phyloP scores from a whole-genome alignment of 2,888 invertebrate species.

The Antheraea yamamai region DNA sequence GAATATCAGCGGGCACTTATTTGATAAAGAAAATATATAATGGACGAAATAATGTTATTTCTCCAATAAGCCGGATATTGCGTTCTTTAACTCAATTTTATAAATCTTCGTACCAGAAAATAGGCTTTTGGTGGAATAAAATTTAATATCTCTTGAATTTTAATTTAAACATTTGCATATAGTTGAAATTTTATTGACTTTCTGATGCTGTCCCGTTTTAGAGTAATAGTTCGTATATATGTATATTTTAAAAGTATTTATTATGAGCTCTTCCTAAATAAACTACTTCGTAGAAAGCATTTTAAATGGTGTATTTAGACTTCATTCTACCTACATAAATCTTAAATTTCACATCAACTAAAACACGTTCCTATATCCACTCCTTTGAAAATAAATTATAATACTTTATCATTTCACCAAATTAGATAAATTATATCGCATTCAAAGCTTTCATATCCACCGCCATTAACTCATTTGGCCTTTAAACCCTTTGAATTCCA shows the following conservation, averaged over 20 bases:
- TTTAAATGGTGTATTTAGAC: too few relatives aligned
- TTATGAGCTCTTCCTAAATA: neutral
- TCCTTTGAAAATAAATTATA: neutral
- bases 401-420: neutral
- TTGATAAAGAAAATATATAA: conserved; percentile 29
- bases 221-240: neutral
- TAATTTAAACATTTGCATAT: neutral
- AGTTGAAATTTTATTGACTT: neutral
- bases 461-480: conserved; percentile 2
- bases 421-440: neutral
- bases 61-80: conserved; percentile 23
- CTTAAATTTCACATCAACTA: neutral
- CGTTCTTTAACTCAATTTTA: conserved; percentile 8
- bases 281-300: too few relatives aligned
- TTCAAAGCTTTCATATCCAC: neutral
- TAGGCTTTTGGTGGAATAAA: neutral
- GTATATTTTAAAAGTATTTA: neutral
- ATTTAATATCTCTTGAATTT: neutral
- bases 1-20: conserved; percentile 36
- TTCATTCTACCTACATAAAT: too few relatives aligned
- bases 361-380: neutral
- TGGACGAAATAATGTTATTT: conserved; percentile 24
- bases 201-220: neutral
- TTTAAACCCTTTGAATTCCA: conserved; percentile 26
- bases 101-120: conserved; percentile 1